Percentiles rank a stretch among this genome's conserved stretches.
These are phyloP conservation scores for Myzus persicae DNA, from an alignment of 1,140 invertebrate genomes.

Conservation along the genomic window DNA sequence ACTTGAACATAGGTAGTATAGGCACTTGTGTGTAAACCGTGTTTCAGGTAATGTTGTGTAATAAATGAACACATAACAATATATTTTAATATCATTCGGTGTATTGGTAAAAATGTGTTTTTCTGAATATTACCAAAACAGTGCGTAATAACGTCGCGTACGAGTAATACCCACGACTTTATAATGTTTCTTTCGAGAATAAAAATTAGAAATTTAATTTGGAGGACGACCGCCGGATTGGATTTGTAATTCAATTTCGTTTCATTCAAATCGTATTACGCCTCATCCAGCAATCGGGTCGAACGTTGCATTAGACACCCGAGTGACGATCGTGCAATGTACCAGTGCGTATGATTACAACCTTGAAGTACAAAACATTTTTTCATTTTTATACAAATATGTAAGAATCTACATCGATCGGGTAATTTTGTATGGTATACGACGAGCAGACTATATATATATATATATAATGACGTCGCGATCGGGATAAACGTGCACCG, in stretches of 20 bases:
- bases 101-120: not conserved
- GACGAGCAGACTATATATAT: not conserved
- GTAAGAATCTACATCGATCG: not conserved
- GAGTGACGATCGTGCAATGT: not conserved
- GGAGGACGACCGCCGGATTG: not conserved
- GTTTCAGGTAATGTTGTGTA: not conserved
- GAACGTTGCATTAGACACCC: not conserved
- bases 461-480: not conserved
- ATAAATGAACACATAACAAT: not conserved
- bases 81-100: not conserved
- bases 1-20: no score
- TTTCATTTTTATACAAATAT: conserved; percentile 5
- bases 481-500: not conserved
- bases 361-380: not conserved
- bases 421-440: not conserved
- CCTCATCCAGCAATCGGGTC: conserved; percentile 4
- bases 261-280: not conserved
- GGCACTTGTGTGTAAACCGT: no score
- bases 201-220: conserved; percentile 34
- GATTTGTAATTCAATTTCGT: conserved; percentile 17
- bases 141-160: not conserved
- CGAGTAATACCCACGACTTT: not conserved
- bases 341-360: not conserved
- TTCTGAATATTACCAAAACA: not conserved
- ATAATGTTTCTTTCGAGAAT: not conserved